These are phyloP conservation scores for Camelus bactrianus DNA, from an alignment of 2,113 vertebrate species.

Conservation along the genomic window DNA sequence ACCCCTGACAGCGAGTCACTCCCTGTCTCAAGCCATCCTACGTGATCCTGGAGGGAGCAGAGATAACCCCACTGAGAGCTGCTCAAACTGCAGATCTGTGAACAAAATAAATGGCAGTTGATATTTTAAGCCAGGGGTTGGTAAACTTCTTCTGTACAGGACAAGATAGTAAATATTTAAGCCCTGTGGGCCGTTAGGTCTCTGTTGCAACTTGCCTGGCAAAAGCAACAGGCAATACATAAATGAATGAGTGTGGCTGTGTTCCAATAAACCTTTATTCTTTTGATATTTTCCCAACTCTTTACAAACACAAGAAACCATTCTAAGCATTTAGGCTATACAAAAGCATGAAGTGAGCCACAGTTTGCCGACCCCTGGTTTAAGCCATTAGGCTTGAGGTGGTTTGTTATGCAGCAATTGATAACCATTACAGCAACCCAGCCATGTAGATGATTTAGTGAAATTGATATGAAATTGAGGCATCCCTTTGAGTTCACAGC, in stretches of 20 bases:
- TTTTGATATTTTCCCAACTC: constrained; percentile 43
- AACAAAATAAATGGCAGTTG: neutral
- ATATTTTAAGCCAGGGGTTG: neutral
- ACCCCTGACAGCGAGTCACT: neutral
- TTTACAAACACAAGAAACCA: constrained; percentile 17
- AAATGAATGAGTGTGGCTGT: neutral
- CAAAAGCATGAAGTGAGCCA: neutral
- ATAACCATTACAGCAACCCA: neutral
- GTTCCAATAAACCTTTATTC: constrained; percentile 26
- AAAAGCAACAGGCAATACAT: neutral
- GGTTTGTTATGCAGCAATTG: neutral
- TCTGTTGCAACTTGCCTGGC: neutral
- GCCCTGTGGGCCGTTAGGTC: neutral
- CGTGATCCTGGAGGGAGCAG: neutral
- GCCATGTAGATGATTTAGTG: neutral
- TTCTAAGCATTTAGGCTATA: neutral
- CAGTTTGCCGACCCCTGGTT: neutral
- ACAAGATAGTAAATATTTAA: neutral
- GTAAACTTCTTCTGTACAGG: constrained; percentile 13
- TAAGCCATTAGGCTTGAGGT: neutral
- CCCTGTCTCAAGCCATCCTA: no score
- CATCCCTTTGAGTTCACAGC: neutral
- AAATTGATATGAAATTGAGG: neutral
- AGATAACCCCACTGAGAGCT: neutral
- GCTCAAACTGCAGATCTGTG: neutral